Base-by-base conservation (phyloP, 2,113 vertebrate genomes). In the Catharus minimus region DNA sequence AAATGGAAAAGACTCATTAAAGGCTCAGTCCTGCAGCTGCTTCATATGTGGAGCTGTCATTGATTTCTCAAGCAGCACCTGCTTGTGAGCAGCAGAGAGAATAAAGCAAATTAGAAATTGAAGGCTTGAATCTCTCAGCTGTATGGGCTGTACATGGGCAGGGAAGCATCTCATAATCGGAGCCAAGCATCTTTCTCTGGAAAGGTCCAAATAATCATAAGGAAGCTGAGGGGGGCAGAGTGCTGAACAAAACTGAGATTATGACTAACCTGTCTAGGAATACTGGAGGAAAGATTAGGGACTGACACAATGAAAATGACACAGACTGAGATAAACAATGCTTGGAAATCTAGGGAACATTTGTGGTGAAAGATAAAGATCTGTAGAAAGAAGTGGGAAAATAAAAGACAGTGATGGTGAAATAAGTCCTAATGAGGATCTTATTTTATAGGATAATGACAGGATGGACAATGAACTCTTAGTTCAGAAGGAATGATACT, bases 101-200 rank as follows among this genome's bases (percentile, higher is more conserved):
- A 94, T 65, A 88, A 95, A 93, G 83, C 58, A 84, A 93, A 93
- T 92, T 41, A 92, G 92, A 90, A 88, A 86, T 2, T 49, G 69
- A 73, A 88, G 80, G 58, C 69, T 43, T 64, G 57, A 75, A 46
- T 72, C 41, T 80, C 77, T 81, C 68, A 71, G 82, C 65, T 83
- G 24, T 69, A 21, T 1, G 3, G 43, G 62, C 50, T 79, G 27
- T 57, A 62, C 11, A 32, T 10, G 44, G 76, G 44, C 3, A 2
- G 85, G 36, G 90, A 88, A 75, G 22, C 28, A 64, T 61, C 46
- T 76, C 8, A 1, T 43, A 83, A 79, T 14, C 50, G 55, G 30
- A 82, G 18, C 14, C 57, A 88, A 86, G 43, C 15, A 68, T 82
- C 44, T 72, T 88, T 71, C 53, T 82, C 69, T 65, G 80, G 38